phyloP scores from a whole-genome alignment of 2,888 invertebrate genomes.

The Cheilosia grossa region DNA sequence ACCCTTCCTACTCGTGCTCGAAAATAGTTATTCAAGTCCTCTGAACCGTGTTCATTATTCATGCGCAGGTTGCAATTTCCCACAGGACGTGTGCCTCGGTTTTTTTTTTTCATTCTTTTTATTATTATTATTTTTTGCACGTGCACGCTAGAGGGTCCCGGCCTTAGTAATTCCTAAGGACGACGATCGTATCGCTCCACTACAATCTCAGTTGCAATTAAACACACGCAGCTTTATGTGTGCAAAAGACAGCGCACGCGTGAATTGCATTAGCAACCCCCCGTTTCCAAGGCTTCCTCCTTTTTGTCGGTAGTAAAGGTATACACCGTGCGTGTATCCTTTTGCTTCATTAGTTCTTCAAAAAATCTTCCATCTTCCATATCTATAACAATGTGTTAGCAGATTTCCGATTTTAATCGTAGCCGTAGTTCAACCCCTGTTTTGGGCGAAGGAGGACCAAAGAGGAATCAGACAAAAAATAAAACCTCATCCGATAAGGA shows the following conservation, averaged over 20 bases:
- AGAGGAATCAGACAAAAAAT: slow-evolving; percentile 6
- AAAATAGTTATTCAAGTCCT: not conserved
- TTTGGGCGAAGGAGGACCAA: slow-evolving; percentile 19
- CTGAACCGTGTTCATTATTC: slow-evolving; percentile 33
- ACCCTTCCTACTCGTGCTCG: not conserved
- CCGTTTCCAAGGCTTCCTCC: not conserved
- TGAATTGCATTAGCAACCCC: slow-evolving; percentile 26
- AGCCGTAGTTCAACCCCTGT: slow-evolving; percentile 6
- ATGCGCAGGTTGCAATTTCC: slow-evolving; percentile 55
- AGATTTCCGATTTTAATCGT: slow-evolving; percentile 9
- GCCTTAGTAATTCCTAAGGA: not conserved
- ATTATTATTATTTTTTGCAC: slow-evolving; percentile 26
- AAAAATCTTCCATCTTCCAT: not conserved
- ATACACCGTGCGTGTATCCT: slow-evolving; percentile 1
- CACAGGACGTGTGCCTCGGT: slow-evolving; percentile 25
- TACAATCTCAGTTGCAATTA: slow-evolving; percentile 26
- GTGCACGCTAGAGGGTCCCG: slow-evolving; percentile 23
- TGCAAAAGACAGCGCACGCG: slow-evolving; percentile 53
- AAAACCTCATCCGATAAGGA: slow-evolving; percentile 36
- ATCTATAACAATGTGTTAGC: not conserved
- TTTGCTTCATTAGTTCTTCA: slow-evolving; percentile 1
- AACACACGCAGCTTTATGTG: slow-evolving; percentile 10
- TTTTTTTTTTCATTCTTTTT: not conserved
- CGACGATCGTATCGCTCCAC: slow-evolving; percentile 33
- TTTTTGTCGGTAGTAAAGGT: not conserved